Conservation (phyloP, 2,113 vertebrate species). For the Tachuris rubrigastra region DNA sequence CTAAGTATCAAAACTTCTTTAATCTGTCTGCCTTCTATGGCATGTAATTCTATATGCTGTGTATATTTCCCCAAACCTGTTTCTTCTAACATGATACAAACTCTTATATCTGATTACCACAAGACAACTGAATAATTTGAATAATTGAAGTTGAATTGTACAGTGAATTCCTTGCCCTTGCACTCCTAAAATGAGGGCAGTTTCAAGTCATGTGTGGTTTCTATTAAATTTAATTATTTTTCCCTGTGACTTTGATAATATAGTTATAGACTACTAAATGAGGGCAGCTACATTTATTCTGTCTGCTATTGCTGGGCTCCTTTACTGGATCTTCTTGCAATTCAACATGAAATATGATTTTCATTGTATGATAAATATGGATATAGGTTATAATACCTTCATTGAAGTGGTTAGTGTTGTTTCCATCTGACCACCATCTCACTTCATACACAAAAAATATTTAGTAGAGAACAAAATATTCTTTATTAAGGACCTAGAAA, state of each 20-base stretch:
- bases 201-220: background rate
- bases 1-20: background rate
- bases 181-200: background rate
- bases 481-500: background rate
- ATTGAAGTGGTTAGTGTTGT: background rate
- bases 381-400: background rate
- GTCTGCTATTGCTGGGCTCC: background rate
- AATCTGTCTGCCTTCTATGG: background rate
- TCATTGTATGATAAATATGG: background rate
- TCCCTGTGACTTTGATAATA: background rate
- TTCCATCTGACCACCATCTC: background rate
- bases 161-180: background rate
- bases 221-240: background rate
- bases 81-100: background rate
- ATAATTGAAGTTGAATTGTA: background rate
- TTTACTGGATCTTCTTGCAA: background rate
- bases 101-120: background rate
- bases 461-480: background rate
- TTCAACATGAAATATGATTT: background rate
- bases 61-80: background rate
- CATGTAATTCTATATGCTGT: background rate
- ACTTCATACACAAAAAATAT: background rate
- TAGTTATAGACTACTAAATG: background rate
- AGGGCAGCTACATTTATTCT: background rate
- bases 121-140: background rate